Evolutionary conservation across 2,113 vertebrate genomes (phyloP), one percentile per base, ranked within the genome.

Genomic region (Alligator sinensis): DNA sequence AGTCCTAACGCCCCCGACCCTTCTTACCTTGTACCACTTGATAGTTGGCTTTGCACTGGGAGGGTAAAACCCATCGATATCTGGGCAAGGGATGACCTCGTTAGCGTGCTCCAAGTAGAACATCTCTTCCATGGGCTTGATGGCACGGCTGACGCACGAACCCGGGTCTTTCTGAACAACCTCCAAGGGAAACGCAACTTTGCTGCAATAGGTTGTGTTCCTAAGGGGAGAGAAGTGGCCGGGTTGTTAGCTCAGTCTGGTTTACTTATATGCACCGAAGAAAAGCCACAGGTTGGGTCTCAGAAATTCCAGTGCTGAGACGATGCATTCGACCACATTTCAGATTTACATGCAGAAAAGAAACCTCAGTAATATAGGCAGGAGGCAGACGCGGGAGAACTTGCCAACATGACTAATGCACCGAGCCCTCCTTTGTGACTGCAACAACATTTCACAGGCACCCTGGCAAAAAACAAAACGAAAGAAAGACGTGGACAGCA

Each of bases 191-290:
- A 99, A 98, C 0, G 98, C 96, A 24, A 98, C 98, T 98, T 98
- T 98, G 80, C 97, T 98, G 97, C 99, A 99, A 55, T 98, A 98
- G 0, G 99, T 98, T 76, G 97, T 98, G 82, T 99, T 99, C 28
- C 99, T 99, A 88, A 86, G 55, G 77, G 93, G 60, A 93, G 22
- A 96, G 10, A 13, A 97, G 62, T 22, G 87, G 0, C 25, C 4
- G 63, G 57, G 38, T 77, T 63, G 85, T 94, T 77, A 95, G 54
- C 1, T 91, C 57, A 75, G 86, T 90, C 64, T 82, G 79, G 30
- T 90, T 95, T 92, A 89, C 13, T 91, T n/a, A 81, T 70, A 18
- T 2, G 62, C 55, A 78, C 47, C 57, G 24, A 93, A 94, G 59
- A 92, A 87, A 89, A 92, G 74, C 66, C 61, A 84, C 38, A 66